Base-by-base conservation (phyloP, 2,888 invertebrate species). In the Drosophila pegasa region DNA sequence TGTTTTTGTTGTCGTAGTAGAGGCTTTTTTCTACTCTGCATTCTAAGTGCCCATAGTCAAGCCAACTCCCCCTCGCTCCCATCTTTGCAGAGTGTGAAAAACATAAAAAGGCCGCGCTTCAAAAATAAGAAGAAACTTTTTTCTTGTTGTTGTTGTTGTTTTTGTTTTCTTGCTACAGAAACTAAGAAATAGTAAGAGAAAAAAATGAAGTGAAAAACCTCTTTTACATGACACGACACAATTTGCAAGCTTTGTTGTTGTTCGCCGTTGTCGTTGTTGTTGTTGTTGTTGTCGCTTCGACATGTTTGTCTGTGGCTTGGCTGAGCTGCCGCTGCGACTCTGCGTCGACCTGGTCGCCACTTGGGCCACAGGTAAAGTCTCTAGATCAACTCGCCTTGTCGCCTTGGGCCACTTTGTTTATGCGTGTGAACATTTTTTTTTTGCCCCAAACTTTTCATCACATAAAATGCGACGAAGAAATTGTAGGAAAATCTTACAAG, bases 211-310 rank as follows among this genome's bases (percentile, higher is more conserved):
- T 50, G n/a, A 59, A 76, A 72, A 65, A 65, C 40, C 63, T 70
- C 66, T 76, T 68, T 87, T 87, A 83, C 83, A 87, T 83, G 83
- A 83, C 83, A 83, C 86, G 86, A 87, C 83, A 87, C 86, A 88
- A 84, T 88, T 88, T 84, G 88, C 86, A 67, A 80, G 77, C 86
- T 75, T n/a, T 60, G 76, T 76, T 65, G 68, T 60, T 57, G 22
- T 31, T 37, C 40, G 59, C 52, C 37, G 56, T 52, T 71, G 72
- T 41, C 47, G 51, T 59, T 51, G 60, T 47, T 62, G 52, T 55
- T 65, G 60, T 57, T 58, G 58, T 43, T 58, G 56, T 58, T 62
- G 58, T 78, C 71, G 69, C 85, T 87, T 84, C 82, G 82, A 87
- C 87, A 75, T 87, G 82, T 82, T 82, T 82, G 85, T 82, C 88